Evolutionary conservation across 2,797 vertebrate genomes (phyloP).

Genomic region (Mus caroli): DNA sequence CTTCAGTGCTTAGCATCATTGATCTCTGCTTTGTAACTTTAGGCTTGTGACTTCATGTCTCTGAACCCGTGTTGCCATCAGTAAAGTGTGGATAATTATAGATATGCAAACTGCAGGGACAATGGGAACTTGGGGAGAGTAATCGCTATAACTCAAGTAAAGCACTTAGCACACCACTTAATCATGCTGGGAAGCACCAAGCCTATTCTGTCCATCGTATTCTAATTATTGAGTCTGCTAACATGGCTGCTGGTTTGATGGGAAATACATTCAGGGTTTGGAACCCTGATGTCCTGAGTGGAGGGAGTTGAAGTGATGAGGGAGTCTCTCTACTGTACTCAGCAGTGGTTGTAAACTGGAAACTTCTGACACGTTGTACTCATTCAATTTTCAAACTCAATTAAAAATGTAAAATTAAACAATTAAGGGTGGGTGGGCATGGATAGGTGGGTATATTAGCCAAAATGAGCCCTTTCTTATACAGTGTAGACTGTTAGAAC

Average conservation of each 20-base stretch:
- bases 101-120: background rate
- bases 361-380: background rate
- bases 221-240: background rate
- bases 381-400: background rate
- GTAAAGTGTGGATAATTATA: background rate
- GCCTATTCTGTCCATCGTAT: background rate
- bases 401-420: background rate
- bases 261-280: background rate
- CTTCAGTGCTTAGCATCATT: background rate
- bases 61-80: background rate
- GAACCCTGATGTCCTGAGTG: too few species aligned
- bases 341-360: background rate
- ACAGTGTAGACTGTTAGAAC: background rate
- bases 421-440: background rate
- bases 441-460: background rate
- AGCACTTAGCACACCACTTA: background rate
- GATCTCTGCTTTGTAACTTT: background rate
- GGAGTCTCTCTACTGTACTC: background rate
- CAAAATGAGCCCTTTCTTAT: background rate
- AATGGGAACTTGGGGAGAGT: background rate
- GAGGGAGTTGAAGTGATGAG: background rate
- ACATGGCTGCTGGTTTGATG: background rate
- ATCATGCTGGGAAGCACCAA: background rate
- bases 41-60: background rate
- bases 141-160: background rate